These are phyloP conservation scores for Drosophila anomalipes DNA, from an alignment of 2,888 invertebrate species.

Conservation along the genomic window DNA sequence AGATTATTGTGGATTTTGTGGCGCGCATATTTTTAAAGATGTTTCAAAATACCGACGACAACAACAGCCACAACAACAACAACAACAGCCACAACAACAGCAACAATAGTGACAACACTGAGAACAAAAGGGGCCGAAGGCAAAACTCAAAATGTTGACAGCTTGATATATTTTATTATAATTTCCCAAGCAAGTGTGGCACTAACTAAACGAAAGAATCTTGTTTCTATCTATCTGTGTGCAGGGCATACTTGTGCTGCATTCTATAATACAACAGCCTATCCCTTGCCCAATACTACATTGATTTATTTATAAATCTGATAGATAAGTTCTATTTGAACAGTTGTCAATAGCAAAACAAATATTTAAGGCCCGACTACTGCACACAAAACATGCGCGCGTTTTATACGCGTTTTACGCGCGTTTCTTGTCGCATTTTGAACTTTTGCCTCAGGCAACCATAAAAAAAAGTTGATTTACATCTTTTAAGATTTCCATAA, in stretches of 20 bases:
- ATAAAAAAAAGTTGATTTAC: neutral
- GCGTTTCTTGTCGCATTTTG: constrained; percentile 17
- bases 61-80: constrained; percentile 36
- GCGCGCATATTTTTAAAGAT: constrained; percentile 73
- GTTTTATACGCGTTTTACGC: constrained; percentile 29
- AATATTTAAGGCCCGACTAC: constrained; percentile 40
- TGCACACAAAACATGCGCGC: constrained; percentile 4
- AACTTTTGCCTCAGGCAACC: neutral
- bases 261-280: constrained; percentile 43
- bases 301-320: constrained; percentile 75
- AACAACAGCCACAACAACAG: constrained; percentile 35
- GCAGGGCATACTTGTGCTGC: constrained; percentile 38
- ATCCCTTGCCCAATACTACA: constrained; percentile 38
- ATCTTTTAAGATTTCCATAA: neutral
- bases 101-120: constrained; percentile 43
- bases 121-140: constrained; percentile 67
- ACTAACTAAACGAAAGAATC: constrained; percentile 39
- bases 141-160: constrained; percentile 75
- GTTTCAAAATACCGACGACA: constrained; percentile 76
- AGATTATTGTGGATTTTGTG: constrained; percentile 79
- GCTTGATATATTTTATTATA: constrained; percentile 82
- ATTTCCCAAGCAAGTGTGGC: constrained; percentile 60
- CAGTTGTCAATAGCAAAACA: constrained; percentile 68
- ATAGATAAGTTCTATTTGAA: constrained; percentile 69
- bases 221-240: constrained; percentile 35